These are phyloP conservation scores for Noctuana brunneofusca DNA, from an alignment of 2,888 invertebrate species.

Conservation along the genomic window DNA sequence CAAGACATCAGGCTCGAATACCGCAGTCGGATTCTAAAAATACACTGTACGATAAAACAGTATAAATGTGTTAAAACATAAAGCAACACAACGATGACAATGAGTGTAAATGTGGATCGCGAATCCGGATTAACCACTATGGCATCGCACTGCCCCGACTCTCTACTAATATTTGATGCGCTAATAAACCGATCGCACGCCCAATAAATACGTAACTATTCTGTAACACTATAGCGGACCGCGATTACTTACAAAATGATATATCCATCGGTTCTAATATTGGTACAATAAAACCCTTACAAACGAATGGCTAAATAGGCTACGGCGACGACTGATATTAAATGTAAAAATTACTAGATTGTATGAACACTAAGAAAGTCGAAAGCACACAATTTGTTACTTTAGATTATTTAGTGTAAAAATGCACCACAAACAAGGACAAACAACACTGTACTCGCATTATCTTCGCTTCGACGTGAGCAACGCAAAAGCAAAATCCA, in stretches of 20 bases:
- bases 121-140: conserved; percentile 68
- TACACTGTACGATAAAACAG: conserved; percentile 77
- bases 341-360: neutral
- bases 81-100: conserved; percentile 71
- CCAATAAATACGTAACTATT: conserved; percentile 11
- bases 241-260: conserved; percentile 29
- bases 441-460: conserved; percentile 38
- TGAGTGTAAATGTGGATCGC: conserved; percentile 61
- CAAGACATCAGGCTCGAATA: conserved; percentile 69
- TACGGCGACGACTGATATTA: conserved; percentile 4
- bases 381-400: conserved; percentile 34
- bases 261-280: conserved; percentile 21
- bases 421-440: conserved; percentile 40
- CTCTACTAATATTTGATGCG: conserved; percentile 27
- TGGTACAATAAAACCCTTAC: conserved; percentile 10
- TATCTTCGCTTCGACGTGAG: conserved; percentile 36
- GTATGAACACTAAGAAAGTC: conserved; percentile 37
- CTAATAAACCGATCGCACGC: conserved; percentile 12
- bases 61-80: conserved; percentile 72
- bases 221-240: conserved; percentile 13
- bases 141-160: conserved; percentile 38
- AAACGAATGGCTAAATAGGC: conserved; percentile 7
- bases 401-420: conserved; percentile 35
- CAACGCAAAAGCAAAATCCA: conserved; percentile 35
- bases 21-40: conserved; percentile 75